Conservation (phyloP, 2,113 vertebrate genomes). For the Nymphicus hollandicus region DNA sequence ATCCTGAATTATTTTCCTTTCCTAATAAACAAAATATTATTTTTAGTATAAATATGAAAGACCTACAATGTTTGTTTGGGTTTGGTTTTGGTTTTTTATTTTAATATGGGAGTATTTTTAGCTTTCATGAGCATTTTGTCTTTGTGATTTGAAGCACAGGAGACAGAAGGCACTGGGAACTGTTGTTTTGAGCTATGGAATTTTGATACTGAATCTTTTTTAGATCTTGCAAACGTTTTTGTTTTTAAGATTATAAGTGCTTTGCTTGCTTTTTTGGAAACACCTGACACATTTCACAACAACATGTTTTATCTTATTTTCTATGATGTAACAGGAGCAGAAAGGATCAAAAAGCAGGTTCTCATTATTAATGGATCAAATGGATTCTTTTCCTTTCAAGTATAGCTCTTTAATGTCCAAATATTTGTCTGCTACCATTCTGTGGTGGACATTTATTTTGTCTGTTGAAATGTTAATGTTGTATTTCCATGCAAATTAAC, state of each 20-base stretch:
- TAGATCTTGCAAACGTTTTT: neutral
- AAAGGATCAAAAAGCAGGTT: constrained; percentile 42
- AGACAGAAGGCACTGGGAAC: neutral
- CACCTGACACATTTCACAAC: neutral
- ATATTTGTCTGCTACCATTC: neutral
- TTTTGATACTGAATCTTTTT: neutral
- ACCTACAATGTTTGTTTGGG: accelerated
- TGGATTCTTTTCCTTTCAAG: neutral
- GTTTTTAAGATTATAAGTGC: neutral
- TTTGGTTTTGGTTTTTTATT: accelerated
- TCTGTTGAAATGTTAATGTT: neutral
- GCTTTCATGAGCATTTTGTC: neutral
- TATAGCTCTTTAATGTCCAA: neutral
- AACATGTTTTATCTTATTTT: neutral
- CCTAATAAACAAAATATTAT: neutral
- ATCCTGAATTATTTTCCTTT: neutral
- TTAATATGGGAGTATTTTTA: neutral
- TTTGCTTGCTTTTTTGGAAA: constrained; percentile 18
- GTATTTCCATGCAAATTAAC: neutral
- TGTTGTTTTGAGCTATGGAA: neutral
- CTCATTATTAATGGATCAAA: constrained; percentile 60
- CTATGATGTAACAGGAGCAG: constrained; percentile 8
- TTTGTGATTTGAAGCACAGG: neutral
- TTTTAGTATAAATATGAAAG: neutral
- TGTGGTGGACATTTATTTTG: neutral